A percentile compares a stretch with the other conserved stretches of the same genome.
These are phyloP conservation scores for Porphyrio hochstetteri DNA, from an alignment of 2,113 vertebrate genomes.

Conservation along the genomic window DNA sequence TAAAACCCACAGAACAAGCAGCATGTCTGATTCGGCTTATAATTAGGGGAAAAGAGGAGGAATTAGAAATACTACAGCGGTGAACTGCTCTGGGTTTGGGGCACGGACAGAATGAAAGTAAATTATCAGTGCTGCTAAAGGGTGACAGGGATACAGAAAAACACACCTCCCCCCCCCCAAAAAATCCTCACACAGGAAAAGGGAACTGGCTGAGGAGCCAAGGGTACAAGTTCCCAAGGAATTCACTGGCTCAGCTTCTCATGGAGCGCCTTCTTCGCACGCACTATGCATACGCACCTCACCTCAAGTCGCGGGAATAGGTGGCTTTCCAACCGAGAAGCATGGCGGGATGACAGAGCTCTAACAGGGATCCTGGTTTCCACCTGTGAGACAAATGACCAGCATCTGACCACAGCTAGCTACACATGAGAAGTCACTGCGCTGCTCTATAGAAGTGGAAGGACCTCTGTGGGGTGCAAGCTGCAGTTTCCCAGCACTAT, in stretches of 20 bases:
- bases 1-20: neutral
- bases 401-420: neutral
- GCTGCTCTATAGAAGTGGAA: neutral
- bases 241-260: neutral
- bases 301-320: neutral
- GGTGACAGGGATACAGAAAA: neutral
- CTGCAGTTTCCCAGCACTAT: neutral
- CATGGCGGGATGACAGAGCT: rapidly evolving
- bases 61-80: neutral
- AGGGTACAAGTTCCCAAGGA: neutral
- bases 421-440: neutral
- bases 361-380: neutral
- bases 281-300: rapidly evolving
- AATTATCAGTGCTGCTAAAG: neutral
- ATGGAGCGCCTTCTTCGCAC: neutral
- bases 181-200: neutral
- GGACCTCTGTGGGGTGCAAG: neutral
- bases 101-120: neutral
- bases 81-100: neutral
- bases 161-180: neutral
- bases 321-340: neutral
- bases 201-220: neutral
- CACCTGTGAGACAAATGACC: neutral
- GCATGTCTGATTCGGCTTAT: neutral
- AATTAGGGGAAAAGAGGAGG: neutral